Evolutionary conservation across 1,140 invertebrate genomes (phyloP).

Genomic region (Pseudomyrmex cubaensis): DNA sequence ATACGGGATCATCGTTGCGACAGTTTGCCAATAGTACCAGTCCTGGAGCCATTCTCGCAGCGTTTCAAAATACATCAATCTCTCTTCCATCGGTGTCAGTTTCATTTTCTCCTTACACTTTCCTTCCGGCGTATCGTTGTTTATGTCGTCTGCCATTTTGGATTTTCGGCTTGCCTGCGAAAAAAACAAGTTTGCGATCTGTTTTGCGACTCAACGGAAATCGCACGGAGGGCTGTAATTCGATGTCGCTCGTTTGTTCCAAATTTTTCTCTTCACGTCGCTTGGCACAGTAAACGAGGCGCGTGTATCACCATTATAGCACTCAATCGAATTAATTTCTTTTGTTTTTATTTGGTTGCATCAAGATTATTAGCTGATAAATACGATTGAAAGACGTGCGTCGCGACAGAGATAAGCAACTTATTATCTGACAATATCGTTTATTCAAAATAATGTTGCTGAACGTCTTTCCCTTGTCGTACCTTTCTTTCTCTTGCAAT

Average conservation of each 20-base stretch:
- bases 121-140: conserved; percentile 43
- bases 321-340: not conserved
- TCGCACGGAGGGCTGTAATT: not conserved
- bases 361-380: not conserved
- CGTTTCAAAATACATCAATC: conserved; percentile 84
- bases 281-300: not conserved
- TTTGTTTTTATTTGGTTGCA: too few species aligned
- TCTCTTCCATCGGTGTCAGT: conserved; percentile 64
- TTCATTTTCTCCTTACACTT: conserved; percentile 22
- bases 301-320: not conserved
- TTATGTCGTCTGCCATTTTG: conserved; percentile 70
- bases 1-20: conserved; percentile 84
- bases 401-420: not conserved
- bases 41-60: conserved; percentile 85
- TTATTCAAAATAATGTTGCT: not conserved
- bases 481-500: not conserved
- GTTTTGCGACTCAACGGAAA: not conserved
- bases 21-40: conserved; percentile 85
- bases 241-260: too few species aligned
- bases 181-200: conserved; percentile 21
- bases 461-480: not conserved
- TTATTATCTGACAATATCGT: not conserved
- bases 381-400: not conserved
- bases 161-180: not conserved
- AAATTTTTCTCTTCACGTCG: not conserved